phyloP scores from a whole-genome alignment of 2,113 vertebrate genomes.

The Mola mola region DNA sequence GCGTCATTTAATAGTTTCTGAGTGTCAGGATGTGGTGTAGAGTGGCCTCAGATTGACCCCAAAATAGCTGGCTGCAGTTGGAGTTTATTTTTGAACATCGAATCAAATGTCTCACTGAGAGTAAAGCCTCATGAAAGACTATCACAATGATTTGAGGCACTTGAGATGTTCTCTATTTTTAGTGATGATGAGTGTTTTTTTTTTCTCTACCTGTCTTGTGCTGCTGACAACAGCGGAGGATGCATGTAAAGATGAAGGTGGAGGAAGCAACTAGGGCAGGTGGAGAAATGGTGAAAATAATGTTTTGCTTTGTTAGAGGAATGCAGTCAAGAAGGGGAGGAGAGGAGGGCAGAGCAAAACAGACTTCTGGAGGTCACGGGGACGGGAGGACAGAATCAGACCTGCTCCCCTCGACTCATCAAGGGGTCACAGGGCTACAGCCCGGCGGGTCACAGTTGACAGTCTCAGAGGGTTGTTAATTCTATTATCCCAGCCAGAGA shows the following conservation, averaged over 20 bases:
- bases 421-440: slow-evolving; percentile 56
- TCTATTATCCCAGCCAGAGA: slow-evolving; percentile 73
- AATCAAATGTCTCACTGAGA: slow-evolving; percentile 52
- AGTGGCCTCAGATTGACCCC: slow-evolving; percentile 56
- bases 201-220: slow-evolving; percentile 50
- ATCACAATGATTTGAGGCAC: slow-evolving; percentile 63
- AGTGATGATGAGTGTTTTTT: slow-evolving; percentile 48
- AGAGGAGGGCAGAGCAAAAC: slow-evolving; percentile 65
- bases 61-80: slow-evolving; percentile 37
- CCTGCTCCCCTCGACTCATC: slow-evolving; percentile 47
- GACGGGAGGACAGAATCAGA: slow-evolving; percentile 51
- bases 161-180: slow-evolving; percentile 74
- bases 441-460: slow-evolving; percentile 52
- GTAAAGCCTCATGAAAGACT: slow-evolving; percentile 66
- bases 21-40: slow-evolving; percentile 34
- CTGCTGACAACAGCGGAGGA: slow-evolving; percentile 56
- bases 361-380: slow-evolving; percentile 52
- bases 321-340: slow-evolving; percentile 29
- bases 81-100: slow-evolving; percentile 67
- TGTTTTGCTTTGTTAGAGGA: slow-evolving; percentile 50
- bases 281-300: slow-evolving; percentile 13
- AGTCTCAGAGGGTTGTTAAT: slow-evolving; percentile 70
- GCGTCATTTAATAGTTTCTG: slow-evolving; percentile 55
- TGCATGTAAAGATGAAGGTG: slow-evolving; percentile 50
- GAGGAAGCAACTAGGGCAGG: slow-evolving; percentile 20